Evolutionary conservation across 2,113 vertebrate genomes (phyloP).

Genomic region (Baryphthengus martii): DNA sequence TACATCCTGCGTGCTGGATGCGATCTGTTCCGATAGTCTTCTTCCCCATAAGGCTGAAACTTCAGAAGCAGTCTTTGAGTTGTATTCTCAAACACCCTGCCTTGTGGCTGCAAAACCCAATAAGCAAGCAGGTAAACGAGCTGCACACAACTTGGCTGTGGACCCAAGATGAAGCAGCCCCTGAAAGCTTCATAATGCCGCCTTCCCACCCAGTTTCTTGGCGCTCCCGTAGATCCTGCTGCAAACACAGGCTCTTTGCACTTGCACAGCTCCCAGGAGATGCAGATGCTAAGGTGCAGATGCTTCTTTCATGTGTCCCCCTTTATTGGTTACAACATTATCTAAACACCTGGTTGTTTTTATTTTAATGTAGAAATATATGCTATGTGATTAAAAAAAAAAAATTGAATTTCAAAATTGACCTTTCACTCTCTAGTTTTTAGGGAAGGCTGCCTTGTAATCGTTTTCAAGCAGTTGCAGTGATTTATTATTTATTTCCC

Average conservation of each 20-base stretch:
- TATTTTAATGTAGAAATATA: neutral
- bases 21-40: neutral
- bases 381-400: neutral
- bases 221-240: neutral
- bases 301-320: neutral
- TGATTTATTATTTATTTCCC: neutral
- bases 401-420: neutral
- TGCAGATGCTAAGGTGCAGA: neutral
- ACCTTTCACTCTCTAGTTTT: neutral
- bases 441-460: neutral
- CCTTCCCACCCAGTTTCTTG: neutral
- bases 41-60: neutral
- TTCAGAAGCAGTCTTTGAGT: neutral
- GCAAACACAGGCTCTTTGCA: accelerated
- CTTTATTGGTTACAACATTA: neutral
- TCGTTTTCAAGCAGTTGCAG: neutral
- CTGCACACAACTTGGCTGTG: accelerated
- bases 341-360: neutral
- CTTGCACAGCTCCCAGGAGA: neutral
- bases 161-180: accelerated
- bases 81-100: neutral
- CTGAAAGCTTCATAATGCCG: accelerated
- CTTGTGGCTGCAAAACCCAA: accelerated
- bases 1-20: neutral
- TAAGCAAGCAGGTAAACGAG: neutral